Base-by-base conservation (phyloP, 30 jellyfish, hydroid and myxozoan species). In the Cassiopea xamachana region DNA sequence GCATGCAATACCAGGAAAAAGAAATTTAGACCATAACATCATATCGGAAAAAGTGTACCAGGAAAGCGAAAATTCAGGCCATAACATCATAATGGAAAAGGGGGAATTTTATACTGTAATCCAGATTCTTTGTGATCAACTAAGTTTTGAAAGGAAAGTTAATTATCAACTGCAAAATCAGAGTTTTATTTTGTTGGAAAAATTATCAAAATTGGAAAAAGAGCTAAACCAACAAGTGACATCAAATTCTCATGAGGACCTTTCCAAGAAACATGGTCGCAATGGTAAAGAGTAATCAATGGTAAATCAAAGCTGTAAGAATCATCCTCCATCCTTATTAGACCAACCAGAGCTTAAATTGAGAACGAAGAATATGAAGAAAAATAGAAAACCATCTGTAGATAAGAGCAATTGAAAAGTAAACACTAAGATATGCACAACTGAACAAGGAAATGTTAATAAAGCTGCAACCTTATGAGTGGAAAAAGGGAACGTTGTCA, bases 131-230 rank as follows among this genome's bases (percentile, higher is more conserved):
- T 13, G 74, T 64, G 74, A 17, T 64, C 74, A 64, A 64, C 74
- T 64, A 7, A 13, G 74, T 64, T 64, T 64, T 64, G 74, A 79
- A 55, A 47, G 46, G 43, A 45, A n/a, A 79, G 77, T 45, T 7
- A 46, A 79, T 79, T 59, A n/a, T 79, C 48, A 79, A 39, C 78
- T 14, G 51, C 76, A 79, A 39, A 14, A 79, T 59, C 69, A 59
- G 69, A 59, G 13, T 14, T 64, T 64, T 59, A 64, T 64, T 64
- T 64, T 64, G 74, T 64, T 64, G 74, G 43, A 64, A 64, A 17
- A 59, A 59, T 59, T 7, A 59, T 59, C 0, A 14, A 59, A 59
- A 14, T 14, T 59, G 69, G 69, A 7, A 59, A 59, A 59, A 59
- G 69, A 7, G 13, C 0, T 14, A 14, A 59, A 59, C 0, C 8